phyloP scores from a whole-genome alignment of 2,113 vertebrate species.

The Hyperoodon ampullatus region DNA sequence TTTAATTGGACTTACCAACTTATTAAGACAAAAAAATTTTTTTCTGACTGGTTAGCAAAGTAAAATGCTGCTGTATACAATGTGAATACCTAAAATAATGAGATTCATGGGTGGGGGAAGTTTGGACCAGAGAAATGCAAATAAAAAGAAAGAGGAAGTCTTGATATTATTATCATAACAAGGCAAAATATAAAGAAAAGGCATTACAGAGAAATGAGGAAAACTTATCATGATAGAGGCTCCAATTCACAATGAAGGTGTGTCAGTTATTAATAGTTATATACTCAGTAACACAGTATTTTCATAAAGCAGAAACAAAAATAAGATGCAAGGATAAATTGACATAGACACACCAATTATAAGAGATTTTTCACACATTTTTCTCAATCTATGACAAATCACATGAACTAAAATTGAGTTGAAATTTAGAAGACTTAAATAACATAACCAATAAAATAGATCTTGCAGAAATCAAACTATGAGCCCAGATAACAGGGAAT shows the following conservation, averaged over 20 bases:
- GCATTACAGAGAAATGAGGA: background rate
- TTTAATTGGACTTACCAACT: background rate
- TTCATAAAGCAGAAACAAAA: background rate
- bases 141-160: background rate
- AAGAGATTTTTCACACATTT: background rate
- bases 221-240: background rate
- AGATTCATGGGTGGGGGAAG: background rate
- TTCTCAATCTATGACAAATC: background rate
- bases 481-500: background rate
- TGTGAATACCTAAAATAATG: background rate
- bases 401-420: background rate
- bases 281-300: background rate
- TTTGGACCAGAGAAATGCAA: background rate
- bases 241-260: background rate
- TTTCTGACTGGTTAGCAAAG: background rate
- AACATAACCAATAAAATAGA: background rate
- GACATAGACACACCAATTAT: background rate
- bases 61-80: background rate
- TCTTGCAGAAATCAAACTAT: background rate
- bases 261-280: background rate
- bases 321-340: background rate
- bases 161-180: background rate
- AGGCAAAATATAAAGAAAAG: background rate
- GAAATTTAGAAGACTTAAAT: background rate
- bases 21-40: background rate